Base-by-base conservation (phyloP, 2,113 vertebrate species). In the Cyprinodon tularosa region DNA sequence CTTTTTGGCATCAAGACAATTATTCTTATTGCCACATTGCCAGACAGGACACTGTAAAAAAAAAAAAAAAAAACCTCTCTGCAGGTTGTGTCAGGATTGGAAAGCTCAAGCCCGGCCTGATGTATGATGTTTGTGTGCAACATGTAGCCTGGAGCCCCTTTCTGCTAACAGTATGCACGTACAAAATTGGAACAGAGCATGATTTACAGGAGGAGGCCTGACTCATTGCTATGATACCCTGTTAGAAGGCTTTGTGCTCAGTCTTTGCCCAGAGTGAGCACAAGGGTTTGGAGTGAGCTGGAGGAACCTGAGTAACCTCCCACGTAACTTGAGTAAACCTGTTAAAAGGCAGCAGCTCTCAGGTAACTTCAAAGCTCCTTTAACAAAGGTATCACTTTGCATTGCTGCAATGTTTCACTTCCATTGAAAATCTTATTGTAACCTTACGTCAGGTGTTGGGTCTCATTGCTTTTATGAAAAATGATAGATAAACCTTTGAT, bases 341-440 rank as follows among this genome's bases (percentile, higher is more conserved):
- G n/a, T 82, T 81, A 88, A 2, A 20, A 80, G 66, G 72, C 80
- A 60, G 68, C 72, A 42, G 77, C 62, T 61, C 71, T 83, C 82
- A 74, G 84, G 85, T 84, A 73, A 79, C 89, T 86, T 91, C 76
- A 91, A 87, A 90, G 86, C 76, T 83, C 72, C 38, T 77, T 81
- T 73, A 76, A 48, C 80, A 76, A 87, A 74, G 40, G 22, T 69
- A 87, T 91, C 74, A 15, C 13, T 50, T 91, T 82, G 74, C 83
- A 39, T 15, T 20, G 0, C 60, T 37, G 77, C 78, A 90, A 85
- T 77, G 74, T 81, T 90, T 68, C 84, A 76, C 71, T 40, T 62
- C 47, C 62, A 17, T 40, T 50, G 63, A 78, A 48, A 79, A 4
- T 59, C 79, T 81, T 61, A 50, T 39, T 72, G 40, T 50, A 22